Conservation (phyloP, 2,888 invertebrate genomes). For the Cordylochernes scorpioides region DNA sequence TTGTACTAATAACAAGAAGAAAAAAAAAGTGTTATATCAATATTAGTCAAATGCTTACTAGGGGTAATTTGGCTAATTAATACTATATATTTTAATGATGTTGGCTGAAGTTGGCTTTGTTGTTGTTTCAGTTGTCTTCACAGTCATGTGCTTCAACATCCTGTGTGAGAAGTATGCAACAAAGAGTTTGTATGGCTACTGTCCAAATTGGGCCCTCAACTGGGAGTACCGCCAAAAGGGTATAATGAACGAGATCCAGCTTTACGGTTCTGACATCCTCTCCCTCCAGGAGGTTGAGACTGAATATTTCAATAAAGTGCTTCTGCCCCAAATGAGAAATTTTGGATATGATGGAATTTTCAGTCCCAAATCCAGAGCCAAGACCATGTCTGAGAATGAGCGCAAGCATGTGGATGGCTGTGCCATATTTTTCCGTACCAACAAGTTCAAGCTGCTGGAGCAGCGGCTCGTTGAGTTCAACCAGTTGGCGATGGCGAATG, state of each 20-base stretch:
- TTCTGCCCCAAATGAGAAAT: constrained; percentile 69
- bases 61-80: too few relatives aligned
- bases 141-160: constrained; percentile 98
- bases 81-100: too few relatives aligned
- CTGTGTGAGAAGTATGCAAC: constrained; percentile 97
- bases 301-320: constrained; percentile 90
- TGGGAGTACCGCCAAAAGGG: constrained; percentile 97
- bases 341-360: constrained; percentile 74
- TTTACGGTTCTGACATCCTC: constrained; percentile 88
- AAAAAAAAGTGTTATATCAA: too few relatives aligned
- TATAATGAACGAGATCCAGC: constrained; percentile 81
- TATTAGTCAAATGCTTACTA: too few relatives aligned
- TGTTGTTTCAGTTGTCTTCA: constrained; percentile 46
- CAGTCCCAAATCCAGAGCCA: constrained; percentile 88
- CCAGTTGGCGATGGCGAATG: constrained; percentile 91
- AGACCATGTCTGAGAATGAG: constrained; percentile 90
- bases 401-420: constrained; percentile 95
- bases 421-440: constrained; percentile 83
- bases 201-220: constrained; percentile 90
- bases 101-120: too few relatives aligned
- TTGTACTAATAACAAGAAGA: too few relatives aligned
- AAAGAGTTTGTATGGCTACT: constrained; percentile 93
- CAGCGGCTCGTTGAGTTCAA: constrained; percentile 94
- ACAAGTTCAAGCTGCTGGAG: constrained; percentile 76
- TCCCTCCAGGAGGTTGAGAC: constrained; percentile 90